These are phyloP conservation scores for Campaea margaritaria DNA, from an alignment of 2,888 invertebrate species.

Conservation along the genomic window DNA sequence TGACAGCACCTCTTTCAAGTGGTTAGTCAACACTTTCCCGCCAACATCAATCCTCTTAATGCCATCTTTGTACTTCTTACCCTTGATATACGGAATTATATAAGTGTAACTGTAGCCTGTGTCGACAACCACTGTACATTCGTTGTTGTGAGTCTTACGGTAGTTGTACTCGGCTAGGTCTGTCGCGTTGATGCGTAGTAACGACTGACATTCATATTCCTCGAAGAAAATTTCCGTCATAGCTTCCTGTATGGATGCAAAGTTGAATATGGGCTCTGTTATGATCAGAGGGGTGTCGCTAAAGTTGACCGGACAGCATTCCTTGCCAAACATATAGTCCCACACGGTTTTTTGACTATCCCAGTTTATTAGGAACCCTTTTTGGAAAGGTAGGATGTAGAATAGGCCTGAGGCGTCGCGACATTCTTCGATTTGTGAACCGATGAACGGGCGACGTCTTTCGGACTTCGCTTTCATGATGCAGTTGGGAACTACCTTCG, in stretches of 20 bases:
- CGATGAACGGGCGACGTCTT: constrained; percentile 96
- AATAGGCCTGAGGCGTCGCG: constrained; percentile 97
- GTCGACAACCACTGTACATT: constrained; percentile 94
- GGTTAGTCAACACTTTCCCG: constrained; percentile 98
- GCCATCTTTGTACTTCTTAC: constrained; percentile 87
- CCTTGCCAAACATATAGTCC: constrained; percentile 97
- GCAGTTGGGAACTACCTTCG: constrained; percentile 95
- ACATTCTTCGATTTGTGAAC: constrained; percentile 97
- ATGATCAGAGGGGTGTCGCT: constrained; percentile 92
- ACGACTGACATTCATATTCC: constrained; percentile 95
- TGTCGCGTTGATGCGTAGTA: constrained; percentile 92
- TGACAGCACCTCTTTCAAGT: constrained; percentile 98
- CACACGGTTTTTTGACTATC: constrained; percentile 97
- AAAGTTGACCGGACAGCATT: constrained; percentile 91
- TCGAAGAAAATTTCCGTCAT: constrained; percentile 99
- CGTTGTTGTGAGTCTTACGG: constrained; percentile 80
- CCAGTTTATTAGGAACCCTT: constrained; percentile 98
- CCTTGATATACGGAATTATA: constrained; percentile 95
- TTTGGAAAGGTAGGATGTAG: constrained; percentile 97
- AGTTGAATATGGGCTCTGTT: constrained; percentile 98
- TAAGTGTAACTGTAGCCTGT: constrained; percentile 98
- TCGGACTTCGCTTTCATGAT: constrained; percentile 99
- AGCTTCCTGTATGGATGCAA: constrained; percentile 95
- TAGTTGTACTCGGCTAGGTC: constrained; percentile 92
- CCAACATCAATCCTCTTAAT: constrained; percentile 96